Conservation (phyloP, 2,888 invertebrate species). For the Drosophila histrio region DNA sequence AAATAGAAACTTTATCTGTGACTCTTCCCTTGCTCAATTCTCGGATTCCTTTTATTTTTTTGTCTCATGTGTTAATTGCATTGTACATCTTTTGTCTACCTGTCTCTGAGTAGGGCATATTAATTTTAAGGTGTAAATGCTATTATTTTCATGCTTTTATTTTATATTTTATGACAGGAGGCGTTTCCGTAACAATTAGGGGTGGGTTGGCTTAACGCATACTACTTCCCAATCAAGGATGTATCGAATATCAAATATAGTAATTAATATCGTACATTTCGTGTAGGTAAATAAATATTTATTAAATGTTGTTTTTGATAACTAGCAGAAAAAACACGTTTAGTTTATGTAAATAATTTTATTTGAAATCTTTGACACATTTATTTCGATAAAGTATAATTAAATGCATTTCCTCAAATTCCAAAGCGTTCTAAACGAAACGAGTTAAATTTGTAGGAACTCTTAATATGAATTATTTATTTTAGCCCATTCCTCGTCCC, state of each 20-base stretch:
- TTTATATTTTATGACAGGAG: constrained; percentile 13
- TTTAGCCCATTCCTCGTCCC: background rate
- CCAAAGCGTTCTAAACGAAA: background rate
- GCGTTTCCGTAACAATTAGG: constrained; percentile 25
- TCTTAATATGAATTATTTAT: constrained; percentile 21
- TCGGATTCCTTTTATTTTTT: background rate
- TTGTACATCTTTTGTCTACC: constrained; percentile 29
- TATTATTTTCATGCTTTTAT: constrained; percentile 44
- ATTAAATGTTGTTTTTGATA: no score
- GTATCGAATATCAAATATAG: background rate
- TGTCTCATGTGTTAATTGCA: constrained; percentile 47
- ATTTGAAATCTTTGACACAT: no score
- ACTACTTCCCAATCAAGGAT: background rate
- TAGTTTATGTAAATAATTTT: no score
- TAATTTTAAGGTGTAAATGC: constrained; percentile 55
- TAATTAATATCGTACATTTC: background rate
- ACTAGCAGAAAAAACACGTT: no score
- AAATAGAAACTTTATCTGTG: constrained; percentile 1
- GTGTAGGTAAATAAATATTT: background rate
- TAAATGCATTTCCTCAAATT: background rate
- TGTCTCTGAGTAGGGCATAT: constrained; percentile 19
- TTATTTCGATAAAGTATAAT: background rate
- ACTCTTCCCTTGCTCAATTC: background rate
- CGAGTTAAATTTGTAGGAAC: background rate
- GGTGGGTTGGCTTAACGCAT: constrained; percentile 21